Evolutionary conservation across 2,888 invertebrate genomes (phyloP), one percentile per base, ranked within the genome.

Genomic region (Tanypteryx hageni): DNA sequence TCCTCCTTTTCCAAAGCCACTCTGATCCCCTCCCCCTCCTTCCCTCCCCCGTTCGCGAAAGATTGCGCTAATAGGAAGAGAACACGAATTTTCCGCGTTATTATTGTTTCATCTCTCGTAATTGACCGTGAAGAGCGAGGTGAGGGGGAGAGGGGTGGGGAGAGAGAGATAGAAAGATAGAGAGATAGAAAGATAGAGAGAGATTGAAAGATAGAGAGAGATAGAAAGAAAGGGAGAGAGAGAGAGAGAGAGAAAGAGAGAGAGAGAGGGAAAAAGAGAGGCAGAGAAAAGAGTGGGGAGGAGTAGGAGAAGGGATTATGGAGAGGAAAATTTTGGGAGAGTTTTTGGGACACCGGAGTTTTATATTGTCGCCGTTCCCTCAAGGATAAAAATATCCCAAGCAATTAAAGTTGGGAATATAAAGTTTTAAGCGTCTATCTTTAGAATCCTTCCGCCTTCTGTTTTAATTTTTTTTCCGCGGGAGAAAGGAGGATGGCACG

Each of bases 341-440:
- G 61, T 18, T 18, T 44, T 44, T 44, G 44, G 5, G 61, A 18
- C 0, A 61, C 61, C 14, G 3, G 61, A 61, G 14, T 61, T 18
- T 61, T 44, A 44, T 44, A 44, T 44, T 5, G 44, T 44, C 1
- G 44, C 82, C 44, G 16, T 18, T 11, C 57, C 83, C 83, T 83
- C n/a, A 57, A 57, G 83, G 83, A 83, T 58, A 58, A 59, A 59
- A 85, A 85, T 85, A 59, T 58, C n/a, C 57, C 59, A 85, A 85
- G 85, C 57, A 85, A 85, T 58, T 57, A 59, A 85, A 58, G 58
- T n/a, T 22, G 59, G 27, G 58, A 58, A 85, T 58, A 58, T 27
- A 58, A 85, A 85, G 59, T 85, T 85, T 22, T 58, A 83, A 57
- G 57, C 16, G 83, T 57, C 57, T 57, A 57, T 57, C 57, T 83